Evolutionary conservation across 2,797 vertebrate genomes (phyloP).

Genomic region (Dryobates pubescens): DNA sequence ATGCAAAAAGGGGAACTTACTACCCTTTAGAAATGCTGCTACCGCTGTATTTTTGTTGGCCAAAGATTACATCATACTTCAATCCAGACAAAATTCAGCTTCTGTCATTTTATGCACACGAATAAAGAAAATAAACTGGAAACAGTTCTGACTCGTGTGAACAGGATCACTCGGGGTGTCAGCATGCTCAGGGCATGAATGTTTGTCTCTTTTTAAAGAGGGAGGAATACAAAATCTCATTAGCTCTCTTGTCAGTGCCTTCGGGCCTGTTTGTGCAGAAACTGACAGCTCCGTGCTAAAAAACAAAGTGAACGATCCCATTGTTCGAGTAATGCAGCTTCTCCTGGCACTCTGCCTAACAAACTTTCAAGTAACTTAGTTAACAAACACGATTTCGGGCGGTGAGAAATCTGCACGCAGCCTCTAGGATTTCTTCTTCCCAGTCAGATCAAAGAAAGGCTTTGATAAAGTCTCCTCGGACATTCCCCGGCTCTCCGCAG

Average conservation of each 20-base stretch:
- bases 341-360: not conserved
- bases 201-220: not conserved
- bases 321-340: not conserved
- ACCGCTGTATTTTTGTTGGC: not conserved
- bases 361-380: not conserved
- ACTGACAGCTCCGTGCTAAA: not conserved
- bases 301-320: not conserved
- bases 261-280: not conserved
- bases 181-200: not conserved
- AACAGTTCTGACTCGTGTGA: not conserved
- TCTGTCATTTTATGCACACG: not conserved
- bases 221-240: not conserved
- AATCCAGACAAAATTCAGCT: not conserved
- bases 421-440: rapidly evolving
- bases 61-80: not conserved
- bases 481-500: rapidly evolving
- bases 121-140: not conserved
- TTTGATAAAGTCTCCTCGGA: not conserved
- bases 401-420: not conserved
- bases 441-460: rapidly evolving
- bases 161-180: not conserved
- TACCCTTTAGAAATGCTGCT: not conserved
- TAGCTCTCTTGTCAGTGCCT: not conserved
- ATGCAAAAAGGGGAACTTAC: not conserved
- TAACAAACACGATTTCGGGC: not conserved